A percentile compares a stretch with the other conserved stretches of the same genome.
These are phyloP conservation scores for Brevimyrus niger DNA, from an alignment of 2,113 vertebrate species.

Conservation along the genomic window DNA sequence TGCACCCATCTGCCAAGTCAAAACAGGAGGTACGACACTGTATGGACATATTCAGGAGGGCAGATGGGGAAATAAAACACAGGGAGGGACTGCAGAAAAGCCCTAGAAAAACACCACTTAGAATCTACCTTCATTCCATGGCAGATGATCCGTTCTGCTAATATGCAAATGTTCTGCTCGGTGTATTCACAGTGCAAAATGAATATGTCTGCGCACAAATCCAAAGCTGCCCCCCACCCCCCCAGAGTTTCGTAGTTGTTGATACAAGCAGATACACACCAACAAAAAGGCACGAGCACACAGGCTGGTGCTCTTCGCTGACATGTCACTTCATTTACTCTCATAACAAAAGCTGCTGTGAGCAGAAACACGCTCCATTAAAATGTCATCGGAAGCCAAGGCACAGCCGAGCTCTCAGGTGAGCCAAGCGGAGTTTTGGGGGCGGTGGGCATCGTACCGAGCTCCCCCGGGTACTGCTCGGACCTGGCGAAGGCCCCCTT, in stretches of 20 bases:
- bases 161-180: background rate
- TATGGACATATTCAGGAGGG: background rate
- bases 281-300: background rate
- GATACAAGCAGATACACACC: background rate
- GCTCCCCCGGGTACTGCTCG: slow-evolving; percentile 58
- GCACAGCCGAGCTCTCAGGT: background rate
- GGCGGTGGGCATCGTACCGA: slow-evolving; percentile 58
- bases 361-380: background rate
- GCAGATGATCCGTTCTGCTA: background rate
- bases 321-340: background rate
- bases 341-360: background rate
- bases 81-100: background rate
- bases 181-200: background rate
- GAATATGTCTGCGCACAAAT: background rate
- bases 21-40: background rate
- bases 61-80: background rate
- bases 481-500: slow-evolving; percentile 68
- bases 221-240: background rate
- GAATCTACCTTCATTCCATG: background rate
- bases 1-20: background rate
- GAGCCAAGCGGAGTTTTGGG: background rate
- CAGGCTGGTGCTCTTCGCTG: background rate
- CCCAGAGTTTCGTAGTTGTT: background rate
- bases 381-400: background rate
- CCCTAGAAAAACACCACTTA: background rate